phyloP scores from a whole-genome alignment of 2,113 vertebrate species.

The Anarhynchus alexandrinus region DNA sequence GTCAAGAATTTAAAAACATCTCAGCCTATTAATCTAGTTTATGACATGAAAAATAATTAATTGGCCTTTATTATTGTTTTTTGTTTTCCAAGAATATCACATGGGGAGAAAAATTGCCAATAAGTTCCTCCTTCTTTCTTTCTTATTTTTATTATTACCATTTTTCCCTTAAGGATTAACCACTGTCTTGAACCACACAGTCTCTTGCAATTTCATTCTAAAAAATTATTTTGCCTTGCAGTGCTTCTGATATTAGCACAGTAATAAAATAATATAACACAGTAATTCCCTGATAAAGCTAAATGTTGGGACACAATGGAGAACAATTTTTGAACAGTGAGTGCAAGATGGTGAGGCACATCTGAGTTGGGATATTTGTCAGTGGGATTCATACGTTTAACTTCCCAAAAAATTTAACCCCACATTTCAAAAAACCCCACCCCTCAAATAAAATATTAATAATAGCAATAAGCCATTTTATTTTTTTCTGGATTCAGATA shows the following conservation, averaged over 20 bases:
- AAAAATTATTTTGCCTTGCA: not conserved
- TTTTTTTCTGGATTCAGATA: not conserved
- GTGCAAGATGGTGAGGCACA: not conserved
- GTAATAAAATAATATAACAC: not conserved
- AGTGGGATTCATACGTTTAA: not conserved
- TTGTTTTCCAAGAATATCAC: not conserved
- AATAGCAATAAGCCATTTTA: not conserved
- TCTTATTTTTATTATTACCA: not conserved
- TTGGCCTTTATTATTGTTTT: conserved; percentile 22
- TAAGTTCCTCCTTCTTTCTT: not conserved
- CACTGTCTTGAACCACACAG: not conserved
- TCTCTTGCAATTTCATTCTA: not conserved
- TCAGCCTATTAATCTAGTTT: conserved; percentile 41
- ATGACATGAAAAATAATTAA: conserved; percentile 51
- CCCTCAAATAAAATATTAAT: not conserved
- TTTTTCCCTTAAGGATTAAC: not conserved
- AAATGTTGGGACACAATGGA: not conserved
- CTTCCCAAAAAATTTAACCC: not conserved
- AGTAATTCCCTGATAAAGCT: not conserved
- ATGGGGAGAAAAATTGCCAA: not conserved
- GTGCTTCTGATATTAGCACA: not conserved
- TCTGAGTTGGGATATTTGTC: not conserved
- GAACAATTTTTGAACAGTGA: not conserved
- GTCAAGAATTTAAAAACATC: conserved; percentile 60
- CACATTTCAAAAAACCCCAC: not conserved